These are phyloP conservation scores for Ceratosolen solmsi DNA, from an alignment of 1,140 invertebrate genomes.

Conservation along the genomic window DNA sequence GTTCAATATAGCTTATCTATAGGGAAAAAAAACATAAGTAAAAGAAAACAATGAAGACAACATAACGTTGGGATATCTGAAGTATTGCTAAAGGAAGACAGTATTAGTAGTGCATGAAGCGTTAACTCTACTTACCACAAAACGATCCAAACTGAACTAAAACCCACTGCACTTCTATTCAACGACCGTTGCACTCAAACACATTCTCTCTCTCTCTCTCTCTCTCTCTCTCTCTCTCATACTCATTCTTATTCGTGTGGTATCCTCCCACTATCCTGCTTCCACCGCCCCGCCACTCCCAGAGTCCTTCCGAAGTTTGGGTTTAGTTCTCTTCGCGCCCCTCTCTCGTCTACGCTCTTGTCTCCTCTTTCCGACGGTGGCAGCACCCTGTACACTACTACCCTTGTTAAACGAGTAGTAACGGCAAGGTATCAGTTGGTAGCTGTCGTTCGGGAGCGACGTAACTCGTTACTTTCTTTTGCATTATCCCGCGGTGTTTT, in stretches of 20 bases:
- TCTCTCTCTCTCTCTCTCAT: neutral
- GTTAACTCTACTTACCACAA: neutral
- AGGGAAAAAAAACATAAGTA: neutral
- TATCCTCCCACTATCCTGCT: neutral
- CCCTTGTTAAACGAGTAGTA: conserved; percentile 55
- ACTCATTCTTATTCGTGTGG: neutral
- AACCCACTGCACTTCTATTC: neutral
- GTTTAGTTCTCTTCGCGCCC: neutral
- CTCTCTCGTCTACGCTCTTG: conserved; percentile 9
- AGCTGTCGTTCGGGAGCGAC: conserved; percentile 44
- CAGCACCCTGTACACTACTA: conserved; percentile 34
- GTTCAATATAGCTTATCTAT: neutral
- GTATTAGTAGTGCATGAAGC: neutral
- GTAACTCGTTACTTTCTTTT: neutral
- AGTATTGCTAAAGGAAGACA: neutral
- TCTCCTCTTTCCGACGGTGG: conserved; percentile 20
- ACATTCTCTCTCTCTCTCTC: neutral
- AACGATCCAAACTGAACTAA: neutral
- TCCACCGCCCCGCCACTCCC: neutral
- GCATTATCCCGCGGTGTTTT: no score
- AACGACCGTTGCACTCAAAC: neutral
- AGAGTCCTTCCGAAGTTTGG: neutral
- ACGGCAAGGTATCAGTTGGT: conserved; percentile 56
- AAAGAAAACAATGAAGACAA: neutral
- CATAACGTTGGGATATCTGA: neutral